A percentile compares a stretch with the other conserved stretches of the same genome.
phyloP scores from a whole-genome alignment of 2,888 invertebrate genomes.

The Fabriciana adippe region DNA sequence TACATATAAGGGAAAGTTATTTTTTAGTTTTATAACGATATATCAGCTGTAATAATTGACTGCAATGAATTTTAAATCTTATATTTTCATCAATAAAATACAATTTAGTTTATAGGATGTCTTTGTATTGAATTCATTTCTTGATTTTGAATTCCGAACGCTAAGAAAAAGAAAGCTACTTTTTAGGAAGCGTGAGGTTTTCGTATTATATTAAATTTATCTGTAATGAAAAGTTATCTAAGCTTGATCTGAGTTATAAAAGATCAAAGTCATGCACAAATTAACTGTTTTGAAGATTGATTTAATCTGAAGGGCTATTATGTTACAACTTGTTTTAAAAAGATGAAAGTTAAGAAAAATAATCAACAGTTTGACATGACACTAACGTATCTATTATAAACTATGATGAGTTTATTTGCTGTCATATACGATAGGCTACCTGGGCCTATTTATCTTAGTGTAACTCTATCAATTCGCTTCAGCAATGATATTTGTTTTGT shows the following conservation, averaged over 20 bases:
- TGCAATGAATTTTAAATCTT: constrained; percentile 50
- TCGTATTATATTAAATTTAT: constrained; percentile 59
- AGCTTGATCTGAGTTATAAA: constrained; percentile 12
- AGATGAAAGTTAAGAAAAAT: not conserved
- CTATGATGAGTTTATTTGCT: constrained; percentile 54
- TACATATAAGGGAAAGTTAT: constrained; percentile 21
- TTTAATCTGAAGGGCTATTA: constrained; percentile 7
- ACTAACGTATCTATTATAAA: constrained; percentile 24
- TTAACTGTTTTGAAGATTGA: constrained; percentile 8
- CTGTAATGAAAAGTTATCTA: constrained; percentile 48
- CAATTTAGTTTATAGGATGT: constrained; percentile 37
- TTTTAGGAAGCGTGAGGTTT: constrained; percentile 70
- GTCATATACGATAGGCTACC: constrained; percentile 55
- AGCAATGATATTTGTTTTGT: constrained; percentile 26
- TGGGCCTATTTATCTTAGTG: constrained; percentile 51
- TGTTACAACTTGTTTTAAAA: constrained; percentile 12
- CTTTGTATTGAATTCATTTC: constrained; percentile 59
- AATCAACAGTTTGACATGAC: constrained; percentile 12
- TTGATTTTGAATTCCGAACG: constrained; percentile 77
- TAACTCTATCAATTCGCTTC: constrained; percentile 52
- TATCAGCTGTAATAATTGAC: constrained; percentile 55
- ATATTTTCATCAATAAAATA: constrained; percentile 39
- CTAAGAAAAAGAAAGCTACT: constrained; percentile 76
- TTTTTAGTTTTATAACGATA: constrained; percentile 34
- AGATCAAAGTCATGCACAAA: constrained; percentile 16